Conservation (phyloP, 2,797 vertebrate species). For the Sebastolobus altivelis region DNA sequence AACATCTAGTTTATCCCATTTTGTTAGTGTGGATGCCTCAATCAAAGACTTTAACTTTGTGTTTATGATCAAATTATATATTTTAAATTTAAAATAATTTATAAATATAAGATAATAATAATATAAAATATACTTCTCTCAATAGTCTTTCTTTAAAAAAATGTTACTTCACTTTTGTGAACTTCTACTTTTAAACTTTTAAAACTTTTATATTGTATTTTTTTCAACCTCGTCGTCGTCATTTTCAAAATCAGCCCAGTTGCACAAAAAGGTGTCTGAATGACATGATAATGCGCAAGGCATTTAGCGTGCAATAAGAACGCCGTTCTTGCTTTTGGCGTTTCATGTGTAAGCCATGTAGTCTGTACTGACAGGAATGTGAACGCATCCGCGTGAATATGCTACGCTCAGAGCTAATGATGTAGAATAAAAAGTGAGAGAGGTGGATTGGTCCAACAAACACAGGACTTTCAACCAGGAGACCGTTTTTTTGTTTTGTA, state of each 20-base stretch:
- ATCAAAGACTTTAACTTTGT: background rate
- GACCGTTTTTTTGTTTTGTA: no score
- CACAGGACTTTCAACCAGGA: no score
- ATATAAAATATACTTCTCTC: background rate
- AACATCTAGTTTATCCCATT: background rate
- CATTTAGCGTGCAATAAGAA: background rate
- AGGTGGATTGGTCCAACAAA: no score
- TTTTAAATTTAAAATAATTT: background rate
- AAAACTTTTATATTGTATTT: no score
- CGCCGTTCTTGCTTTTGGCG: background rate
- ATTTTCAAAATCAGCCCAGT: background rate
- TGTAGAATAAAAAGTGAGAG: no score
- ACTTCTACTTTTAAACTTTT: no score
- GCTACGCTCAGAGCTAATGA: no score
- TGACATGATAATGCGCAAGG: background rate
- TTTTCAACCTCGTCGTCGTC: background rate
- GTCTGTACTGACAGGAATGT: no score
- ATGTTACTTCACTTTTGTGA: background rate
- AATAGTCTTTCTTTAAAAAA: background rate
- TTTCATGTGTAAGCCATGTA: background rate
- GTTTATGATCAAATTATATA: background rate
- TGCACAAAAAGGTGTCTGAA: background rate
- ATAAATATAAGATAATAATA: no score
- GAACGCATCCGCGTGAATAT: no score
- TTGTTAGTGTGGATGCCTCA: background rate